Percentiles rank a stretch among this genome's conserved stretches.
phyloP scores from a whole-genome alignment of 37 sponge, comb jelly and placozoan genomes.

The Geodia barretti region DNA sequence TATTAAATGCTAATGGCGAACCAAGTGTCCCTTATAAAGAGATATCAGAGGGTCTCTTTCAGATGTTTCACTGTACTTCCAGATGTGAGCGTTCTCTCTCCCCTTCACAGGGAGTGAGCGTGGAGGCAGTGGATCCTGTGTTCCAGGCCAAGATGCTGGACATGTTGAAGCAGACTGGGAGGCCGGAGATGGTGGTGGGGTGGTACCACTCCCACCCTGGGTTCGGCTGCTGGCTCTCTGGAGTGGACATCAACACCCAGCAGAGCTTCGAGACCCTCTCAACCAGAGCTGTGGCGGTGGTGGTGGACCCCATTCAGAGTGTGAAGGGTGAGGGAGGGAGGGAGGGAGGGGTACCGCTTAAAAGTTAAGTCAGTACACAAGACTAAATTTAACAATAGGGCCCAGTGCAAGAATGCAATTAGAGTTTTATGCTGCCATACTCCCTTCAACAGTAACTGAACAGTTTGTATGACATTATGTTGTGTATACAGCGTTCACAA shows the following conservation, averaged over 20 bases:
- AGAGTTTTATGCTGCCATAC: background rate
- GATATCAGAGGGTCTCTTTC: too few species aligned
- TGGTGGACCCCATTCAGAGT: slow-evolving; percentile 99
- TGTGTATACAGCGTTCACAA: background rate
- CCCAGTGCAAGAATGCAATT: too few species aligned
- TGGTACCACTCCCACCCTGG: slow-evolving; percentile 99
- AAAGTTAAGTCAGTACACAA: background rate
- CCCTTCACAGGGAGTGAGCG: slow-evolving; percentile 88
- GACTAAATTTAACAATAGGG: too few species aligned
- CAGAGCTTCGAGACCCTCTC: slow-evolving; percentile 99
- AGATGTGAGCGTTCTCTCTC: too few species aligned
- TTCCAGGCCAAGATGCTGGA: slow-evolving; percentile 99
- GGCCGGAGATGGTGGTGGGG: slow-evolving; percentile 99
- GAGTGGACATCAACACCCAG: slow-evolving; percentile 97
- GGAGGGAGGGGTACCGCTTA: background rate
- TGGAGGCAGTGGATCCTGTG: slow-evolving; percentile 99
- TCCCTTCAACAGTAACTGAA: background rate
- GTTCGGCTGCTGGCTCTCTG: slow-evolving; percentile 99
- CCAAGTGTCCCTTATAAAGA: too few species aligned
- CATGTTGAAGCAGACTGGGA: slow-evolving; percentile 98
- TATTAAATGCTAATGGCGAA: too few species aligned
- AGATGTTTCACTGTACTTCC: too few species aligned
- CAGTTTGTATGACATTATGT: background rate
- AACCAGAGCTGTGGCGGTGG: slow-evolving; percentile 95
- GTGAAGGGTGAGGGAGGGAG: slow-evolving; percentile 86